These are phyloP conservation scores for Malurus leucopterus DNA, from an alignment of 2,797 vertebrate genomes.

Conservation along the genomic window DNA sequence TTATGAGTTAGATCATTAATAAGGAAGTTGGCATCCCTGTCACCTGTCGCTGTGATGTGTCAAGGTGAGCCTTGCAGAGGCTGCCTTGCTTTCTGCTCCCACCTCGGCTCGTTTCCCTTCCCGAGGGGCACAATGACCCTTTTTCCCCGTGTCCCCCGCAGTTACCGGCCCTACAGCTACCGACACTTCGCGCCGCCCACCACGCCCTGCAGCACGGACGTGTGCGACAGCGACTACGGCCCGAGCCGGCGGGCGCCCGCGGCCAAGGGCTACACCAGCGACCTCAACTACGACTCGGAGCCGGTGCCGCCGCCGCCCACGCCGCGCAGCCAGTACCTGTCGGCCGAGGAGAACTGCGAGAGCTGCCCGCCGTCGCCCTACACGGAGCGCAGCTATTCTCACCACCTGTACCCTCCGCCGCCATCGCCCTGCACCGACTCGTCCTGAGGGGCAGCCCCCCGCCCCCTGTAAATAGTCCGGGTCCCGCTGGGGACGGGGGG, in stretches of 20 bases:
- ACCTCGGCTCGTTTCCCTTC: too few species aligned
- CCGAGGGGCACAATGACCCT: accelerated
- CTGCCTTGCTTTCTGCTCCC: too few species aligned
- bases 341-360: slow-evolving; percentile 95
- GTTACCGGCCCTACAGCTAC: slow-evolving; percentile 93
- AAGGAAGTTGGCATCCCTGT: background rate
- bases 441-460: slow-evolving; percentile 81
- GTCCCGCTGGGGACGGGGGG: slow-evolving; percentile 76
- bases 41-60: background rate
- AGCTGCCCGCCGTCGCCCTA: slow-evolving; percentile 95
- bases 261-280: slow-evolving; percentile 90
- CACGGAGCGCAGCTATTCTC: slow-evolving; percentile 94
- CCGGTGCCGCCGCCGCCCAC: slow-evolving; percentile 93
- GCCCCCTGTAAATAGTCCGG: slow-evolving; percentile 78
- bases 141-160: slow-evolving; percentile 7
- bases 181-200: slow-evolving; percentile 95
- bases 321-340: slow-evolving; percentile 94
- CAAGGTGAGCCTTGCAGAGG: background rate
- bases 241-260: slow-evolving; percentile 82
- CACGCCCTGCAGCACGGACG: slow-evolving; percentile 94
- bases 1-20: background rate
- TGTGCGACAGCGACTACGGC: slow-evolving; percentile 95
- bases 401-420: slow-evolving; percentile 94
- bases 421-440: slow-evolving; percentile 97
- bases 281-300: slow-evolving; percentile 96